These are phyloP conservation scores for Poecilia gillii DNA, from an alignment of 2,797 vertebrate species.

Conservation along the genomic window DNA sequence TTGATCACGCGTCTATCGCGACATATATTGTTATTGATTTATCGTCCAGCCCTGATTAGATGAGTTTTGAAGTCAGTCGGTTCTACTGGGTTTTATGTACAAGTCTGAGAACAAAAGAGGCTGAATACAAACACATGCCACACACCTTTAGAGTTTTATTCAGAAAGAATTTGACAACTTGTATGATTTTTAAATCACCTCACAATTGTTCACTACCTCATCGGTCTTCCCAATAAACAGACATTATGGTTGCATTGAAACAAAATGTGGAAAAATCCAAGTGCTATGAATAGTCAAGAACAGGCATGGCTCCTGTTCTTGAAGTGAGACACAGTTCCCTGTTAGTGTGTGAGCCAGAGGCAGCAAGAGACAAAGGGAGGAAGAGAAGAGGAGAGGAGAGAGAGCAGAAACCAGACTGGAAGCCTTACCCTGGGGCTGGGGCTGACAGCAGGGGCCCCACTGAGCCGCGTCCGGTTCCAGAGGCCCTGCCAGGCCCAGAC, in stretches of 20 bases:
- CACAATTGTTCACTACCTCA: neutral
- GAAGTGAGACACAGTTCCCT: neutral
- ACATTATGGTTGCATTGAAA: neutral
- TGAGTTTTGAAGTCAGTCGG: neutral
- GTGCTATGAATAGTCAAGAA: neutral
- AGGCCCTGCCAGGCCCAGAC: constrained; percentile 87
- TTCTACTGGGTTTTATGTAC: neutral
- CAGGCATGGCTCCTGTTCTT: neutral
- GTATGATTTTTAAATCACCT: neutral
- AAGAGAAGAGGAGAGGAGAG: constrained; percentile 38
- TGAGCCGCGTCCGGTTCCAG: constrained; percentile 89
- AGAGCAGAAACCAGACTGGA: constrained; percentile 51
- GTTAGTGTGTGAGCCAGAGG: constrained; percentile 78
- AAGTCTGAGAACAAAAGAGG: neutral
- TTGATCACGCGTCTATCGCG: too few species aligned
- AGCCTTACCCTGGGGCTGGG: constrained; percentile 93
- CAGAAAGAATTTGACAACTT: neutral
- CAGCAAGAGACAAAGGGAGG: constrained; percentile 32
- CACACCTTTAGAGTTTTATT: neutral
- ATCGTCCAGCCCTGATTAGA: neutral
- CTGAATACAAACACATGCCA: neutral
- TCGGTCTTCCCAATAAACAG: neutral
- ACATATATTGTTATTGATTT: too few species aligned
- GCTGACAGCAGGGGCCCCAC: constrained; percentile 86
- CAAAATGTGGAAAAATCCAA: neutral